Conservation (phyloP, 1,140 invertebrate genomes). For the Phenacoccus solenopsis region DNA sequence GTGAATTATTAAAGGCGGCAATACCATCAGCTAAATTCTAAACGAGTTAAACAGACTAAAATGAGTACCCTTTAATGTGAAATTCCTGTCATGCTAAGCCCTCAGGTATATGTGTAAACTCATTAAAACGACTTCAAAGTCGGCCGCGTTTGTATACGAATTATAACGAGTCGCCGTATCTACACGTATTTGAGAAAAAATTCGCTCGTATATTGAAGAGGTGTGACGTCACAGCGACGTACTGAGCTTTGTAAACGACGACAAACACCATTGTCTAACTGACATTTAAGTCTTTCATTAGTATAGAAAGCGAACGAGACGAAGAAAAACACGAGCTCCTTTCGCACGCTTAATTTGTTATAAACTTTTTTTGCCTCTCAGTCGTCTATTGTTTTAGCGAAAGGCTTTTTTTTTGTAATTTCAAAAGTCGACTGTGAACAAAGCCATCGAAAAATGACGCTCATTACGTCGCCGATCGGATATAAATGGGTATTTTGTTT, state of each 20-base stretch:
- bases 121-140: too few relatives aligned
- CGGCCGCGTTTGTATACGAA: too few relatives aligned
- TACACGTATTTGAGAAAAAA: too few relatives aligned
- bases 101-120: too few relatives aligned
- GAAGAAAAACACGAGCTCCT: background rate
- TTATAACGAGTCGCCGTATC: too few relatives aligned
- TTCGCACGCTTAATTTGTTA: slow-evolving; percentile 10
- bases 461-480: background rate
- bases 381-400: background rate
- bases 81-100: too few relatives aligned
- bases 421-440: background rate
- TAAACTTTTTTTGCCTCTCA: background rate
- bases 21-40: too few relatives aligned
- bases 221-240: too few relatives aligned
- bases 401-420: background rate
- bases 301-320: background rate
- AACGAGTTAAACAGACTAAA: too few relatives aligned
- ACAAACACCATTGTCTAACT: slow-evolving; percentile 4
- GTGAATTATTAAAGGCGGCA: too few relatives aligned
- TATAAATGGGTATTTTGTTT: slow-evolving; percentile 3
- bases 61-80: too few relatives aligned
- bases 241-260: background rate
- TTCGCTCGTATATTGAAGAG: too few relatives aligned
- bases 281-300: slow-evolving; percentile 17
- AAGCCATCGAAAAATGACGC: slow-evolving; percentile 1